Evolutionary conservation across 1,140 invertebrate species (phyloP), one percentile per base, ranked within the genome.

Genomic region (Sesamia nonagrioides): DNA sequence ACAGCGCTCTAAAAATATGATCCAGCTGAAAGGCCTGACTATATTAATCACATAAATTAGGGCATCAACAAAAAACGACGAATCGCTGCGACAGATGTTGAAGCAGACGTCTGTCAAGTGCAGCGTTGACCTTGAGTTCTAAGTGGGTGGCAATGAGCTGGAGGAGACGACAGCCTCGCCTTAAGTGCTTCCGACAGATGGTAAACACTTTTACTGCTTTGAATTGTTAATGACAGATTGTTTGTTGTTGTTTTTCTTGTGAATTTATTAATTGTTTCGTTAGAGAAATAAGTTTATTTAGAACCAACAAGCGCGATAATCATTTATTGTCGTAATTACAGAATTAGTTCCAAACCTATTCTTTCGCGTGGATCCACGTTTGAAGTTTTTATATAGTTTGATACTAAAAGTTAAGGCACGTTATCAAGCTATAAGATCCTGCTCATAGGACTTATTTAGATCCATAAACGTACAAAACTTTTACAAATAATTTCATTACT

Each of bases 101-200:
- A 3, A 1, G 18, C 52, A 61, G 7, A 37, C 6, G 7, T 18
- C 42, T 63, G 37, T 6, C 17, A 42, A 63, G n/a, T 63, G 60
- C 60, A 18, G 9, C 18, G 35, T 13, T 1, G 61, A 13, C 37
- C 61, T 66, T 42, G 61, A 5, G 37, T 0, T 6, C 4, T 35
- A 42, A 66, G 61, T 66, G 37, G 17, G 61, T 66, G 61, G 0
- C 37, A 17, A 27, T 13, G 21, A 66, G 0, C 37, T 21, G 35
- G 33, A 27, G 27, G 33, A 60, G 35, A 18, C 35, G 61, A 42
- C 61, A 66, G 37, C 13, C 37, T 37, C 1, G 11, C 37, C 42
- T 18, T 42, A 66, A 42, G 61, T 66, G 61, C 37, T 66, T 45
- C 61, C 37, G 61, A 66, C 61, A 66, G 61, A 42, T 66, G 61